These are phyloP conservation scores for Caenorhabditis macrosperma DNA, from an alignment of 2,888 invertebrate genomes.

Conservation along the genomic window DNA sequence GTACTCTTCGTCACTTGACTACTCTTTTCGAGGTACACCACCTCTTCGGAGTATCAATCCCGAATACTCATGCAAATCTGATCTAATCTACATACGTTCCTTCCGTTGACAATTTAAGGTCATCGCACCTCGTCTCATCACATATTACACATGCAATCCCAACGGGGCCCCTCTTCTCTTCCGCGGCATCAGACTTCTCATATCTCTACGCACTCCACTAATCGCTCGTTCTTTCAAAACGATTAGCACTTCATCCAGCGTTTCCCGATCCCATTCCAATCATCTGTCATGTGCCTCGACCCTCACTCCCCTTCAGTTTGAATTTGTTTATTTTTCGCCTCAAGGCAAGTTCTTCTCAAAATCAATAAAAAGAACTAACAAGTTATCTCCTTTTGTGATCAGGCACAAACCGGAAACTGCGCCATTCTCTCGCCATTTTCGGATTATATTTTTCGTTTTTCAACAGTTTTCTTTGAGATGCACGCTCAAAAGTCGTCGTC, in stretches of 20 bases:
- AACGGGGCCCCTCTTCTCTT: slow-evolving; percentile 9
- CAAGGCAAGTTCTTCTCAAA: slow-evolving; percentile 8
- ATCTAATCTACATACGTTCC: slow-evolving; percentile 45
- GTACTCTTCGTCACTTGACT: slow-evolving; percentile 9
- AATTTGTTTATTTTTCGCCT: slow-evolving; percentile 31
- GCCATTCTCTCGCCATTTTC: slow-evolving; percentile 19
- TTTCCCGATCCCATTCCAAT: slow-evolving; percentile 22
- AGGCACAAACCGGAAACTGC: slow-evolving; percentile 13
- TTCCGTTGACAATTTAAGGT: slow-evolving; percentile 43
- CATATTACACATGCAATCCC: slow-evolving; percentile 45
- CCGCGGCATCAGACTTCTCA: slow-evolving; percentile 26
- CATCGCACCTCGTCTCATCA: slow-evolving; percentile 27
- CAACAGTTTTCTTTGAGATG: slow-evolving; percentile 28
- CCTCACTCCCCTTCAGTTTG: not conserved
- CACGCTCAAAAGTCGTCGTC: slow-evolving; percentile 38
- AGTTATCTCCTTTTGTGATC: slow-evolving; percentile 35
- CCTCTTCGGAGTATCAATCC: slow-evolving; percentile 17
- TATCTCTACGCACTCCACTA: slow-evolving; percentile 7
- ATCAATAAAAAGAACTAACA: slow-evolving; percentile 28
- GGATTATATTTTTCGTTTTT: slow-evolving; percentile 17
- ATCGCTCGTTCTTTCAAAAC: not conserved
- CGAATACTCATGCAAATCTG: slow-evolving; percentile 44
- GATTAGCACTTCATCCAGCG: slow-evolving; percentile 37
- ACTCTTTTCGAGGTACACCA: slow-evolving; percentile 1
- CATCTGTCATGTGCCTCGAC: slow-evolving; percentile 34